phyloP scores from a whole-genome alignment of 2,888 invertebrate genomes.

The Parapristionchus giblindavisi region DNA sequence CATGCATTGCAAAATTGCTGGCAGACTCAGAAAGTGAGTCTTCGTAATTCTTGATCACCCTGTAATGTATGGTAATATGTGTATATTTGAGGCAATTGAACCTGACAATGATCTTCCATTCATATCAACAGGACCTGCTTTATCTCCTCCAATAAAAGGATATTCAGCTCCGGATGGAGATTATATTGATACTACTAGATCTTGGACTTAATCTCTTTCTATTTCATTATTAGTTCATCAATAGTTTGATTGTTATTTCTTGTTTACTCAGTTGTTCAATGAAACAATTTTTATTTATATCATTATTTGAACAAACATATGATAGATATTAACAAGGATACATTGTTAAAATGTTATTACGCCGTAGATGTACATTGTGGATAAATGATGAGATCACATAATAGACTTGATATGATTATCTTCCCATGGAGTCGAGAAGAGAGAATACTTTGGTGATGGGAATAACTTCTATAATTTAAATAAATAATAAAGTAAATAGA shows the following conservation, averaged over 20 bases:
- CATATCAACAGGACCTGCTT: conserved; percentile 79
- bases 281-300: conserved; percentile 8
- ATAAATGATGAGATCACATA: not conserved
- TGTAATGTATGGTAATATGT: too few relatives aligned
- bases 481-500: not conserved
- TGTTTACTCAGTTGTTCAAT: conserved; percentile 7
- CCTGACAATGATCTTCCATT: conserved; percentile 79
- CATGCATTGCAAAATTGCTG: too few relatives aligned
- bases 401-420: conserved; percentile 1
- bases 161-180: conserved; percentile 90
- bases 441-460: conserved; percentile 30
- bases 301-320: too few relatives aligned
- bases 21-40: too few relatives aligned
- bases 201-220: conserved; percentile 46
- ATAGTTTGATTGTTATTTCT: not conserved
- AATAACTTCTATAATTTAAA: conserved; percentile 27
- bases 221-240: not conserved
- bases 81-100: conserved; percentile 77
- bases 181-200: conserved; percentile 80
- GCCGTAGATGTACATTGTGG: too few relatives aligned
- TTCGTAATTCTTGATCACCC: too few relatives aligned
- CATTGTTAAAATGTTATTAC: too few relatives aligned
- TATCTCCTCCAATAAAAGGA: conserved; percentile 83
- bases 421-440: conserved; percentile 21
- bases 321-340: too few relatives aligned